A percentile compares a stretch with the other conserved stretches of the same genome.
These are phyloP conservation scores for Danio jaintianensis DNA, from an alignment of 2,797 vertebrate species.

Conservation along the genomic window DNA sequence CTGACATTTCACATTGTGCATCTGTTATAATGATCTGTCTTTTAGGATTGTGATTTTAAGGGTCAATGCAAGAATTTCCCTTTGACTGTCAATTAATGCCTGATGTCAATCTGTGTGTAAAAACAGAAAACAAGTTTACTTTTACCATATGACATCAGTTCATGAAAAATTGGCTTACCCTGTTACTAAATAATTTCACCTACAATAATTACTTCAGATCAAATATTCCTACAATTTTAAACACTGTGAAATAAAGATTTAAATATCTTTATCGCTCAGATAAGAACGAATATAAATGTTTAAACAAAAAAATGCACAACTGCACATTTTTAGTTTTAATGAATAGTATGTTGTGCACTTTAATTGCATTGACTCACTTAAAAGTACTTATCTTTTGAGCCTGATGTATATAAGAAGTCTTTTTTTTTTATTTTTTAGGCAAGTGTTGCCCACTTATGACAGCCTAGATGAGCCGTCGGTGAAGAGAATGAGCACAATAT, in stretches of 20 bases:
- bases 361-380: neutral
- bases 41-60: neutral
- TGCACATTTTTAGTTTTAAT: neutral
- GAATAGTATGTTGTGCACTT: neutral
- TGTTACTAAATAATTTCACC: too few species aligned
- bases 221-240: too few species aligned
- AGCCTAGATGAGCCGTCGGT: conserved; percentile 97
- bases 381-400: neutral
- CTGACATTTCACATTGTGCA: neutral
- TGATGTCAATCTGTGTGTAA: neutral
- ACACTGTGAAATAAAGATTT: neutral
- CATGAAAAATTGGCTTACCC: neutral
- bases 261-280: neutral
- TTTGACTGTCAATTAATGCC: neutral
- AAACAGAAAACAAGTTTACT: neutral
- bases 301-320: neutral
- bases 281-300: neutral
- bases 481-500: conserved; percentile 98
- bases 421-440: conserved; percentile 77
- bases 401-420: conserved; percentile 38
- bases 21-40: conserved; percentile 12
- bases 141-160: neutral
- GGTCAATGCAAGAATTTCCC: neutral
- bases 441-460: conserved; percentile 97
- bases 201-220: too few species aligned